phyloP scores from a whole-genome alignment of 2,797 vertebrate species.

The Rousettus madagascariensis region DNA sequence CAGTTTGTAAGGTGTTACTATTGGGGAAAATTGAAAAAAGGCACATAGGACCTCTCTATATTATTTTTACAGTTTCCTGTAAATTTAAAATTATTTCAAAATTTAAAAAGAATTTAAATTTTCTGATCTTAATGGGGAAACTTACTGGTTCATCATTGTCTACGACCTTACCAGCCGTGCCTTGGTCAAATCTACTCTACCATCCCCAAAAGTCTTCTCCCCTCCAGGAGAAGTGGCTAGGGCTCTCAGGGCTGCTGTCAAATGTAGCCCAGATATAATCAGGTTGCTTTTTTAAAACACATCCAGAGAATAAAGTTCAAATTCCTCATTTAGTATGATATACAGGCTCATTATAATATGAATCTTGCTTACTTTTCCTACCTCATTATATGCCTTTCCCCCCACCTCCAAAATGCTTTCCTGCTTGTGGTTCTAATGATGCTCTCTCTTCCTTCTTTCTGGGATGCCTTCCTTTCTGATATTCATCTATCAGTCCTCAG shows the following conservation, averaged over 20 bases:
- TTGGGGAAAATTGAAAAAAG: background rate
- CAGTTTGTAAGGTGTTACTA: background rate
- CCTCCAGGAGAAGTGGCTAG: background rate
- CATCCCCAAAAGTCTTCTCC: too few species aligned
- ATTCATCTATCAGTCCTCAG: background rate
- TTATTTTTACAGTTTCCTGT: background rate
- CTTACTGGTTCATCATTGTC: background rate
- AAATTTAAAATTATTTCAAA: background rate
- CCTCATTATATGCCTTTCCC: background rate
- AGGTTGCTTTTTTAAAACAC: background rate
- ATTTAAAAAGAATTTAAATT: background rate
- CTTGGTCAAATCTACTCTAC: background rate
- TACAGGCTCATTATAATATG: background rate
- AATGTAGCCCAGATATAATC: background rate
- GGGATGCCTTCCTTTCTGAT: background rate
- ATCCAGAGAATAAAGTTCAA: background rate
- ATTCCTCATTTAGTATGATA: background rate
- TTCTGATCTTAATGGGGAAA: background rate
- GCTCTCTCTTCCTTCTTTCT: background rate
- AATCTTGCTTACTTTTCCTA: background rate
- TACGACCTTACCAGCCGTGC: background rate
- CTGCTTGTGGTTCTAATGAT: background rate
- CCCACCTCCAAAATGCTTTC: background rate
- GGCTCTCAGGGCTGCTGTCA: background rate
- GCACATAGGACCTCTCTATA: background rate